Conservation (phyloP, 2,888 invertebrate genomes). For the Calameuta filiformis region DNA sequence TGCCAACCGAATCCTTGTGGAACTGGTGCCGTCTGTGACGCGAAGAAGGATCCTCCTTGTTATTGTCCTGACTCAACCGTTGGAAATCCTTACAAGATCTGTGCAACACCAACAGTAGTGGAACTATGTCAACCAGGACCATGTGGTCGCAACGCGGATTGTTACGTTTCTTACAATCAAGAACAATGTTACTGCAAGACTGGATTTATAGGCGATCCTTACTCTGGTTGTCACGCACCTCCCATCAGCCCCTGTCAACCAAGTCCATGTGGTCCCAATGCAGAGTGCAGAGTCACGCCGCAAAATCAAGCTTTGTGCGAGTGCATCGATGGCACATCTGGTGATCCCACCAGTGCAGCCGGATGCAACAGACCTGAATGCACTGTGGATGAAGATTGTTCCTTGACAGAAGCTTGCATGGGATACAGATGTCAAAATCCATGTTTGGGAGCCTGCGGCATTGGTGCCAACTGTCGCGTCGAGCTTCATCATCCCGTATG, state of each 20-base stretch:
- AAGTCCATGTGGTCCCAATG: slow-evolving; percentile 84
- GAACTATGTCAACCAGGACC: slow-evolving; percentile 84
- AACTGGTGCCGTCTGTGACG: slow-evolving; percentile 81
- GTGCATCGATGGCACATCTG: slow-evolving; percentile 80
- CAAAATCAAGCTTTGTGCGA: slow-evolving; percentile 79
- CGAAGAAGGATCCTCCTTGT: slow-evolving; percentile 82
- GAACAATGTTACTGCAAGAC: slow-evolving; percentile 86
- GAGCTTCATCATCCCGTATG: slow-evolving; percentile 86
- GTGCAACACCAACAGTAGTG: slow-evolving; percentile 72
- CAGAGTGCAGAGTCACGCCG: slow-evolving; percentile 76
- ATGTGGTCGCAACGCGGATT: slow-evolving; percentile 85
- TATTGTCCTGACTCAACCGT: slow-evolving; percentile 85
- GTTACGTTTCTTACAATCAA: slow-evolving; percentile 83
- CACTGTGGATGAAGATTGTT: slow-evolving; percentile 82
- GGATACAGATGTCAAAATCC: slow-evolving; percentile 84
- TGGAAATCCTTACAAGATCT: slow-evolving; percentile 86
- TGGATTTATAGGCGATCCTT: slow-evolving; percentile 83
- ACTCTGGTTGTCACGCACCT: slow-evolving; percentile 78
- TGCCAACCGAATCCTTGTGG: slow-evolving; percentile 89
- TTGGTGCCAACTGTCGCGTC: slow-evolving; percentile 78
- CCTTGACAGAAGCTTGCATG: slow-evolving; percentile 79
- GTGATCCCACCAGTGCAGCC: slow-evolving; percentile 77
- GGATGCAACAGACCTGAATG: slow-evolving; percentile 87
- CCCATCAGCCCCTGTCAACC: slow-evolving; percentile 79
- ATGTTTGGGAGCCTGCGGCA: slow-evolving; percentile 84